phyloP scores from a whole-genome alignment of 2,888 invertebrate genomes.

The Sepioteuthis lessoniana region DNA sequence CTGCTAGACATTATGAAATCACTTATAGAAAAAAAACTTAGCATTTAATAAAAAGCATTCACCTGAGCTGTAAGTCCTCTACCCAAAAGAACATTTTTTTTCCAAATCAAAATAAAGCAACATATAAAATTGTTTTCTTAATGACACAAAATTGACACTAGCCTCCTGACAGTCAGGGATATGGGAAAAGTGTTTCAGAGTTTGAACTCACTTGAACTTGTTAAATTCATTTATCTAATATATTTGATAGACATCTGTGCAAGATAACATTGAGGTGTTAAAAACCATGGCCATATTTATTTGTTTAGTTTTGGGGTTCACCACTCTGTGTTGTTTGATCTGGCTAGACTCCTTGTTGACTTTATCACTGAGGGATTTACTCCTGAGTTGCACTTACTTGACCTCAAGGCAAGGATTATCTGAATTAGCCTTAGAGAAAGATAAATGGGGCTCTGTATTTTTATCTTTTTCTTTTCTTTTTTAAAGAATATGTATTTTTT shows the following conservation, averaged over 20 bases:
- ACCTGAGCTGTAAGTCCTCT: too few species aligned
- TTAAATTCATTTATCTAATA: neutral
- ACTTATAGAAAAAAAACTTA: neutral
- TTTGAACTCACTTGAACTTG: neutral
- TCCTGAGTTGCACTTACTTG: neutral
- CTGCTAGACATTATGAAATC: neutral
- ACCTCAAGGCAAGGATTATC: neutral
- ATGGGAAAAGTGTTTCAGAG: neutral
- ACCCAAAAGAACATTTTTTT: too few species aligned
- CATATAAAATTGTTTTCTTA: neutral
- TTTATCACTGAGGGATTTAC: neutral
- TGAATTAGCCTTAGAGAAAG: neutral
- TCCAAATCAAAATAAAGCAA: too few species aligned
- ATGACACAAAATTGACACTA: neutral
- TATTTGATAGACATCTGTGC: neutral
- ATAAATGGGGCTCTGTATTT: neutral
- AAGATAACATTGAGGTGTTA: neutral
- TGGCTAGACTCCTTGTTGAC: neutral
- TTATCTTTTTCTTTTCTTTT: neutral
- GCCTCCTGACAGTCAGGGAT: neutral
- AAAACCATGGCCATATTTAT: neutral
- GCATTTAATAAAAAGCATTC: too few species aligned
- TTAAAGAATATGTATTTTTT: too few species aligned
- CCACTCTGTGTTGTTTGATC: neutral
- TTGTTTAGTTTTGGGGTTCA: neutral